Evolutionary conservation across 2,113 vertebrate genomes (phyloP).

Genomic region (Pangasianodon hypophthalmus): DNA sequence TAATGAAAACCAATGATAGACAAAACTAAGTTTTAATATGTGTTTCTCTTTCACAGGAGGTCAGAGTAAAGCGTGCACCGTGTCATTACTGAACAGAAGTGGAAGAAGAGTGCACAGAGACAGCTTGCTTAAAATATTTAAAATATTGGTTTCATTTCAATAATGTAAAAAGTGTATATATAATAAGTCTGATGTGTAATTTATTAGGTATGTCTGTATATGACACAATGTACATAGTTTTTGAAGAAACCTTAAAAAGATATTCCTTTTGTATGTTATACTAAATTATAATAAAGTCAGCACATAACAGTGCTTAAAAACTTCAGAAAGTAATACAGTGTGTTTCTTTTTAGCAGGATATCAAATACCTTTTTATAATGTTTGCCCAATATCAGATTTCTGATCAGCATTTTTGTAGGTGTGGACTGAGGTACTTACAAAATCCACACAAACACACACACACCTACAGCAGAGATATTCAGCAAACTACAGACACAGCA

Average conservation of each 20-base stretch:
- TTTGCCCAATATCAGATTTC: neutral
- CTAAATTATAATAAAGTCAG: conserved; percentile 22
- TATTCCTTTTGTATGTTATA: neutral
- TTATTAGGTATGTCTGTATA: neutral
- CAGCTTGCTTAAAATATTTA: neutral
- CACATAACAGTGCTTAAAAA: neutral
- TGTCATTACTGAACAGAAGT: conserved; percentile 10
- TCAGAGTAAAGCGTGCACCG: neutral
- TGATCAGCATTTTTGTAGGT: too few relatives aligned
- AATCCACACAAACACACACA: neutral
- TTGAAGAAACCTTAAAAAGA: neutral
- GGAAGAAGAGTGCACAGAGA: neutral
- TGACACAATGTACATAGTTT: neutral
- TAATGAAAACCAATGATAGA: too few relatives aligned
- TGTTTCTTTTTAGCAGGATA: neutral
- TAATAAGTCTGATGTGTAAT: neutral
- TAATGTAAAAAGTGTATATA: neutral
- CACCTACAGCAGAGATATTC: neutral
- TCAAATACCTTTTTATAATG: neutral
- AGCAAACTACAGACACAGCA: neutral
- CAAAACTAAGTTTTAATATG: too few relatives aligned
- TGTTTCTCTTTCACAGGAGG: too few relatives aligned
- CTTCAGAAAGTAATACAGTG: neutral
- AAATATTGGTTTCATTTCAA: neutral
- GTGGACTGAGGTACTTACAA: neutral